These are phyloP conservation scores for Tamias sibiricus DNA, from an alignment of 2,113 vertebrate genomes.

Conservation along the genomic window DNA sequence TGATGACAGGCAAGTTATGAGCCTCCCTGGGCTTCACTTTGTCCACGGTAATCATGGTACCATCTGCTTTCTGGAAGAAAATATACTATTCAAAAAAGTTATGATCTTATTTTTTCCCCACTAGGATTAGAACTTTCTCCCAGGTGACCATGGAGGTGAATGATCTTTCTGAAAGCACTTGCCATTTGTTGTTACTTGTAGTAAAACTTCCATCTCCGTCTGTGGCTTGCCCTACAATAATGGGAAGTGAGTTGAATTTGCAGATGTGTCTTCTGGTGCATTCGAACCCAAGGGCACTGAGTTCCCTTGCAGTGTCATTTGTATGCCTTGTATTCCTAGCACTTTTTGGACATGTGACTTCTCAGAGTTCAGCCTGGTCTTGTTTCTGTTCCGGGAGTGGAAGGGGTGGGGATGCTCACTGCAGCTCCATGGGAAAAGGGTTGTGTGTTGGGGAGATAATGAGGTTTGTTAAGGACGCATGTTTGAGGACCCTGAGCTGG, in stretches of 20 bases:
- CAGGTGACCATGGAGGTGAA: neutral
- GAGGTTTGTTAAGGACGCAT: neutral
- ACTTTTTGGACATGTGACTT: neutral
- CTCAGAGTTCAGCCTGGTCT: constrained; percentile 15
- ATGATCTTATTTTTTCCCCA: neutral
- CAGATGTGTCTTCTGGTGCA: neutral
- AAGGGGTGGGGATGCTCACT: neutral
- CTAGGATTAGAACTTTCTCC: constrained; percentile 6
- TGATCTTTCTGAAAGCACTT: neutral
- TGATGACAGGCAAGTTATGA: neutral
- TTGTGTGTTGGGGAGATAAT: neutral
- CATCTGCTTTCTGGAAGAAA: neutral
- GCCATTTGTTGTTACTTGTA: neutral
- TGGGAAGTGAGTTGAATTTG: neutral
- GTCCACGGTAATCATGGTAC: neutral
- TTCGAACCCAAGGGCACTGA: neutral
- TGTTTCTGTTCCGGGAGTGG: neutral
- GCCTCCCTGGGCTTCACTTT: neutral
- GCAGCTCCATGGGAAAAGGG: neutral
- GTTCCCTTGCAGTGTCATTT: neutral
- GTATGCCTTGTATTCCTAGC: neutral
- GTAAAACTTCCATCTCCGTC: neutral
- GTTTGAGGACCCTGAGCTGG: neutral
- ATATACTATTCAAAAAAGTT: neutral
- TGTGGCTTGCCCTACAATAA: neutral